phyloP scores from a whole-genome alignment of 2,113 vertebrate species.

The Pogonocichla stellata region DNA sequence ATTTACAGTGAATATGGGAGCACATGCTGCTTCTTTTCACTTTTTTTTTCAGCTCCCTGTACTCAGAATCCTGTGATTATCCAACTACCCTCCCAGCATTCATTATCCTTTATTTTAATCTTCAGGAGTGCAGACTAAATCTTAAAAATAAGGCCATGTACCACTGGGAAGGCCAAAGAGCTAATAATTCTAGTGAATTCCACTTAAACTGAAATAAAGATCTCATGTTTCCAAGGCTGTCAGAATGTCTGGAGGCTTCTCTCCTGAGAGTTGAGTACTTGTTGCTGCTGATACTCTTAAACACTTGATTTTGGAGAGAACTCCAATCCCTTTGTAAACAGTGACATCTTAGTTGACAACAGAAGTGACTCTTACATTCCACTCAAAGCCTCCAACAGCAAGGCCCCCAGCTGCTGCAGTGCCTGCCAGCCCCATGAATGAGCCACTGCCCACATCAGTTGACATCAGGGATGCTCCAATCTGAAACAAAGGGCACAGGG shows the following conservation, averaged over 20 bases:
- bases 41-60: not conserved
- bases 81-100: not conserved
- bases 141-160: not conserved
- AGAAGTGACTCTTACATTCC: conserved; percentile 81
- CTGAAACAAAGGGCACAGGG: conserved; percentile 63
- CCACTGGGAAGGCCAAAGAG: not conserved
- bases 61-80: not conserved
- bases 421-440: conserved; percentile 91
- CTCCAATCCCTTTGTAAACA: not conserved
- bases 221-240: not conserved
- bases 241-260: not conserved
- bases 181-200: not conserved
- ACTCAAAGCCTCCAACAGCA: conserved; percentile 93
- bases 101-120: not conserved
- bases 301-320: not conserved
- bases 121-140: not conserved
- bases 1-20: not conserved
- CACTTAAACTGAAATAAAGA: not conserved
- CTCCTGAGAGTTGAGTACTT: not conserved
- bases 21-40: not conserved
- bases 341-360: not conserved
- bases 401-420: conserved; percentile 91
- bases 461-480: conserved; percentile 97
- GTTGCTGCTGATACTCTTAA: not conserved
- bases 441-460: conserved; percentile 92